These are phyloP conservation scores for Cheracebus regulus DNA, from an alignment of 2,797 vertebrate species.

Conservation along the genomic window DNA sequence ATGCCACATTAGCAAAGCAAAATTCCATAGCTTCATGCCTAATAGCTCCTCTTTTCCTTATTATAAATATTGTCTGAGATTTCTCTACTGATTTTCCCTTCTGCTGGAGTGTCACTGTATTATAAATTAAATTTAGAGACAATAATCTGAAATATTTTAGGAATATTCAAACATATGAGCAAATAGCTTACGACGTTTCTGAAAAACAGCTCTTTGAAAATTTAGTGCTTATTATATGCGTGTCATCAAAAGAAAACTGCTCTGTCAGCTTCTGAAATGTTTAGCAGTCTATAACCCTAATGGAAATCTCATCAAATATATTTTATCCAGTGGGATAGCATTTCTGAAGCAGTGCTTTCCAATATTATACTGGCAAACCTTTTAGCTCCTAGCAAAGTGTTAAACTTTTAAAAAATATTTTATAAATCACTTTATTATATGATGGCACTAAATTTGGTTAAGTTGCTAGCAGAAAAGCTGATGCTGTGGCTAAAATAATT, in stretches of 20 bases:
- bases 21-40: neutral
- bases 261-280: neutral
- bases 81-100: neutral
- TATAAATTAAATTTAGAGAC: conserved; percentile 29
- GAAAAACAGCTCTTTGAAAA: conserved; percentile 22
- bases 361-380: neutral
- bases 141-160: neutral
- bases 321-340: neutral
- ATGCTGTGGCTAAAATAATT: conserved; percentile 47
- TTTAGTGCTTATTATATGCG: neutral
- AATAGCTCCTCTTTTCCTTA: neutral
- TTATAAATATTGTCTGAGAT: neutral
- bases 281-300: neutral
- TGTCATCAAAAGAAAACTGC: neutral
- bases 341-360: conserved; percentile 29
- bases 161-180: neutral
- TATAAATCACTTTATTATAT: neutral
- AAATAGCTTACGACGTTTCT: neutral
- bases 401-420: neutral
- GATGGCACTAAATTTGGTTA: conserved; percentile 13
- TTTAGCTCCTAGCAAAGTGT: neutral
- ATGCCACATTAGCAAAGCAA: neutral
- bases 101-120: neutral
- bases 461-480: conserved; percentile 19
- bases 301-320: conserved; percentile 27